Base-by-base conservation (phyloP, 2,888 invertebrate genomes). In the Heliconius erato region DNA sequence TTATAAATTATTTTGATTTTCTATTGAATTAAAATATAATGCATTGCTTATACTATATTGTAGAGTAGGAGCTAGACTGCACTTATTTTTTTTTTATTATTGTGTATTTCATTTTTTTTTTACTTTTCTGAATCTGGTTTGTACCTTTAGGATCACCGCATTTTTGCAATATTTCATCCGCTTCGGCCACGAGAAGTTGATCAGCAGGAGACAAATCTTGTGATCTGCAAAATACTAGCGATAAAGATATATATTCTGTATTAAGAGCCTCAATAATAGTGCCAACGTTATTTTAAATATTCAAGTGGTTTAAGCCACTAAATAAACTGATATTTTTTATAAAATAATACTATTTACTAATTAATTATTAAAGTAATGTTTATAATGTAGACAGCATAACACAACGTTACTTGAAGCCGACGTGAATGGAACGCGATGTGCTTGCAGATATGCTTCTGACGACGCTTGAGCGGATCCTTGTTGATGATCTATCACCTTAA, bases 81-180 rank as follows among this genome's bases (percentile, higher is more conserved):
- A 59, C 0, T 59, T 9, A 11, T 2, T 28, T 28, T 28, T 28
- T 28, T 28, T 28, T 28, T 28, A 28, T 28, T 49, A 19, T 49
- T 49, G 19, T 19, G 19, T 19, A 54, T 54, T 19, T 54, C 2
- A 19, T 19, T 54, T 6, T 49, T 49, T 23, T 16, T 49, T 23
- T 23, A 59, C 23, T 23, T 59, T 59, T 59, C 23, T 59, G 23
- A 9, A 59, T 19, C 59, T 59, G 23, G 28, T 28, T 28, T 67
- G 82, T 84, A 94, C 95, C 92, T 91, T 92, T 91, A 40, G 91
- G 89, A 85, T 94, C 93, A 6, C 94, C 94, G 85, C 92, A 94
- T 87, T 94, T 95, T 84, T 92, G 93, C 80, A 95, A 88, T 78
- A 95, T 94, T 89, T 95, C 94, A 85, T 95, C 95, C 1, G 94